Base-by-base conservation (phyloP, 1,140 invertebrate genomes). In the Drosophila takahashii region DNA sequence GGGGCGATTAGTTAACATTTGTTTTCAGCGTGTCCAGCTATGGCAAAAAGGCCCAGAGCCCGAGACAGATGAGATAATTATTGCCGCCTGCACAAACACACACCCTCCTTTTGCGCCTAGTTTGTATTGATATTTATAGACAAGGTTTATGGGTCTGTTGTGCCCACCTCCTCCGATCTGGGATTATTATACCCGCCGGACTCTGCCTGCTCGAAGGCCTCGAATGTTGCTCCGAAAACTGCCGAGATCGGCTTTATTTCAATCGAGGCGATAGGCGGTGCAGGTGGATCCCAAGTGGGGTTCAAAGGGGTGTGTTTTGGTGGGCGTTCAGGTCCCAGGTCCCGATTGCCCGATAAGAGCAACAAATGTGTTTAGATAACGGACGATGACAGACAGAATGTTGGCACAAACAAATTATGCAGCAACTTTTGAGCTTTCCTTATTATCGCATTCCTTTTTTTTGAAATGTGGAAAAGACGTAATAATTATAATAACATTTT, bases 21-120 rank as follows among this genome's bases (percentile, higher is more conserved):
- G 83, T 87, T 87, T 87, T 87, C 44, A 87, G 84, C 83, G 83
- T 87, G 83, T 79, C 65, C 60, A 77, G 39, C 76, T 15, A n/a
- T 27, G 47, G 47, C 26, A 15, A 15, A 50, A 50, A 32, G 47
- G 47, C 47, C 47, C 47, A 50, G 47, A 50, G 47, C 27, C 26
- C 84, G 65, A 71, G 75, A 62, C 57, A 64, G 69, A 75, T 71
- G 79, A 71, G 83, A 87, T 83, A 76, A 83, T 64, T 72, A 45
- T 16, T 13, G 13, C 70, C 62, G 69, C 75, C 72, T 87, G 83
- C 67, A 50, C 48, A 34, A 39, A 34, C 34, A 18, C 42, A 64
- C 34, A n/a, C 50, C 52, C 53, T 47, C 18, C 36, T 29, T 34
- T 45, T 22, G 22, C 18, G 27, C 27, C 53, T 50, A 41, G 51